Conservation (phyloP, 2,797 vertebrate genomes). For the Falco cherrug region DNA sequence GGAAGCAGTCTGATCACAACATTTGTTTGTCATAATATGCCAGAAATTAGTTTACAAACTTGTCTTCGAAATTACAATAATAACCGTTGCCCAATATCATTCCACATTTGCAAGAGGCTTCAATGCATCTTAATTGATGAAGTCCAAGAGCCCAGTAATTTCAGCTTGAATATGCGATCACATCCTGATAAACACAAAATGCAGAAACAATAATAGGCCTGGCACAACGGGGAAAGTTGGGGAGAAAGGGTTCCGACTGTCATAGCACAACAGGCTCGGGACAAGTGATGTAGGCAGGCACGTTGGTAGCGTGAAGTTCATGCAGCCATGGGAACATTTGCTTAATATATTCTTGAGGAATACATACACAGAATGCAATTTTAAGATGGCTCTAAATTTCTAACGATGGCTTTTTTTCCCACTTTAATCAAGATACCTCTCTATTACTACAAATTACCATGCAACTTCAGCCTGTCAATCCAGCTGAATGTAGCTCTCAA, state of each 20-base stretch:
- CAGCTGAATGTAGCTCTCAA: not conserved
- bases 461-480: not conserved
- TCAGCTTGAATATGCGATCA: not conserved
- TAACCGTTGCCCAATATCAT: constrained; percentile 7
- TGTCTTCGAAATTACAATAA: constrained; percentile 43
- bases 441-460: not conserved
- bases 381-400: not conserved
- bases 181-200: not conserved
- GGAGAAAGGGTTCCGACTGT: not conserved
- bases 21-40: constrained; percentile 60
- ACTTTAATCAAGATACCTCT: not conserved
- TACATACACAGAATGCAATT: not conserved
- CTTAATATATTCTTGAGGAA: not conserved
- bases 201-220: not conserved
- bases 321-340: not conserved
- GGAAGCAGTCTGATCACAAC: constrained; percentile 37
- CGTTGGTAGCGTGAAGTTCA: not conserved
- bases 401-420: not conserved
- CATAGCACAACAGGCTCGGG: not conserved
- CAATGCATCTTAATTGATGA: constrained; percentile 23
- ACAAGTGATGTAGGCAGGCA: fast-evolving
- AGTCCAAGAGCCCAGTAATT: constrained; percentile 35
- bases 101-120: constrained; percentile 42
- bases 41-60: constrained; percentile 67
- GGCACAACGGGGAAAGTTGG: not conserved